Base-by-base conservation (phyloP, 1,140 invertebrate genomes). In the Orchestia grillus region DNA sequence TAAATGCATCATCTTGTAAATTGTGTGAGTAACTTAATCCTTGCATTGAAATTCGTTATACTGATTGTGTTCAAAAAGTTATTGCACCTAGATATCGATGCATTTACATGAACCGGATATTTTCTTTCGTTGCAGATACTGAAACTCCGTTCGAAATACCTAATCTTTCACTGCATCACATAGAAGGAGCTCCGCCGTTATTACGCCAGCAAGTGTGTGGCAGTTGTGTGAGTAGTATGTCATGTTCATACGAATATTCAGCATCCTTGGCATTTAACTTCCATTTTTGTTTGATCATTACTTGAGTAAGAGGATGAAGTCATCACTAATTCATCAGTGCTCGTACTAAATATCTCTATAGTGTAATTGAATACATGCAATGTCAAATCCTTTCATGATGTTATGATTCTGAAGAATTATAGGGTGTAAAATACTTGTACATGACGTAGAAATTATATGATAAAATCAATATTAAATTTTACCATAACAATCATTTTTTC, bases 181-280 rank as follows among this genome's bases (percentile, higher is more conserved):
- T 94, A 47, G 92, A 94, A 44, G 92, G 92, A 47, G 44, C 44
- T 40, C 92, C 92, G 6, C 92, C n/a, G 4, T 28, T 44, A 15
- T 44, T 45, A n/a, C 43, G 92, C 8, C 92, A 45, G 92, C 92
- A 44, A 40, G 44, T 44, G 92, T 94, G 92, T n/a, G 92, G 92
- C 92, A 94, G 92, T 94, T 94, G 92, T 94, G 92, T 94, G 44
- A 94, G 92, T 94, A 94, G 11, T 47, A 3, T 90, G 43, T 43
- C 3, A 36, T 77, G 11, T 77, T 77, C 28, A 77, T 8, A 77
- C 62, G 28, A 53, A 77, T 77, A 36, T 77, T 77, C 15, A 53
- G 47, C 6, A 19, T 53, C 19, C 6, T 19, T 53, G 47, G 19
- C 19, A 19, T 8, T n/a, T 8, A 53, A 53, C 19, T 53, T 6